Evolutionary conservation across 2,888 invertebrate genomes (phyloP).

Genomic region (Drosophila formosana): DNA sequence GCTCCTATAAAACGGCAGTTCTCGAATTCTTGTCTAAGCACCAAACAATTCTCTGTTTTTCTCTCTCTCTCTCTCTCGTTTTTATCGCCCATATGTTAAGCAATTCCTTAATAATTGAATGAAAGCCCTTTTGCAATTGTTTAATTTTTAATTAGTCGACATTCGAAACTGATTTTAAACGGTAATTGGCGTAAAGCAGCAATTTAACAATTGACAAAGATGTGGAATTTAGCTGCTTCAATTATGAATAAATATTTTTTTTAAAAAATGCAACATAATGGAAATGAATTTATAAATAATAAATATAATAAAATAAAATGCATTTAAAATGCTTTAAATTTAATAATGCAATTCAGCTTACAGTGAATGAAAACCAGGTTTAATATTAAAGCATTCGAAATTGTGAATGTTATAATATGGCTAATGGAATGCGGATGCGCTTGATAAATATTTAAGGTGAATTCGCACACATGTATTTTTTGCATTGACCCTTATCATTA

Average conservation of each 20-base stretch:
- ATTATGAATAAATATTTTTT: background rate
- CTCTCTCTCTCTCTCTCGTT: background rate
- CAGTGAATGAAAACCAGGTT: background rate
- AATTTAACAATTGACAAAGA: background rate
- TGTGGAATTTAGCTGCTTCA: background rate
- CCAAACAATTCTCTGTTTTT: background rate
- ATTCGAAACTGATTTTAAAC: background rate
- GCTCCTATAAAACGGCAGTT: slow-evolving; percentile 21
- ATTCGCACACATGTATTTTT: background rate
- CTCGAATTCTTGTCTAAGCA: slow-evolving; percentile 4
- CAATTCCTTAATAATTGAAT: slow-evolving; percentile 12
- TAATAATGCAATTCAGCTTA: background rate
- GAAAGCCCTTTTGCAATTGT: background rate
- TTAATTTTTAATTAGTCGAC: background rate
- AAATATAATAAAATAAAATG: background rate
- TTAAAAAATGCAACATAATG: background rate
- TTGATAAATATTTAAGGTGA: slow-evolving; percentile 21
- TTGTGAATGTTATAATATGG: background rate
- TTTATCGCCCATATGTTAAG: background rate
- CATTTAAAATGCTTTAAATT: background rate
- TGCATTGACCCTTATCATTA: slow-evolving; percentile 24
- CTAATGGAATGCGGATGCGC: background rate
- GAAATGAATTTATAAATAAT: background rate
- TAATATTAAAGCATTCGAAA: background rate
- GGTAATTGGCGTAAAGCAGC: background rate